Conservation (phyloP, 2,888 invertebrate species). For the Tanypteryx hageni region DNA sequence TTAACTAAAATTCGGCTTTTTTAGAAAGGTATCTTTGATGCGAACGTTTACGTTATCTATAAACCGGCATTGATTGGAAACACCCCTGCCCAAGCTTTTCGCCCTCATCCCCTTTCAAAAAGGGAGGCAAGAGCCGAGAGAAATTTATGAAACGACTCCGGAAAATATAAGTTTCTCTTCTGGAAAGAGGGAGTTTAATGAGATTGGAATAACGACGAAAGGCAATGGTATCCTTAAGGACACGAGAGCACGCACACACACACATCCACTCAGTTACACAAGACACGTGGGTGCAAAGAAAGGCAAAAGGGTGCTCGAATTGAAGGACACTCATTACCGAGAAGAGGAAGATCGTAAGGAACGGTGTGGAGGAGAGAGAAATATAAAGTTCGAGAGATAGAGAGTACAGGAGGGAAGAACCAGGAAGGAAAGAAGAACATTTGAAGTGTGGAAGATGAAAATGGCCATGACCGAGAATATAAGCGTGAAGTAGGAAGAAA, state of each 20-base stretch:
- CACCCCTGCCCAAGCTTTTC: neutral
- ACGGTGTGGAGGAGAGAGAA: neutral
- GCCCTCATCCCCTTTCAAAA: neutral
- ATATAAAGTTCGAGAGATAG: neutral
- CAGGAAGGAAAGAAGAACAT: neutral
- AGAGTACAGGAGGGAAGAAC: neutral
- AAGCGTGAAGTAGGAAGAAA: neutral
- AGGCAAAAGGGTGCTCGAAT: neutral
- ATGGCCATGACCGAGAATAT: neutral
- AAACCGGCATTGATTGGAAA: constrained; percentile 19
- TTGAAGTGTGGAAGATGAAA: no score
- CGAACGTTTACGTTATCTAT: neutral
- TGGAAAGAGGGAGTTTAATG: constrained; percentile 54
- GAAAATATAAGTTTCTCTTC: constrained; percentile 53
- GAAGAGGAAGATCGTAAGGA: neutral
- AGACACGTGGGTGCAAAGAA: constrained; percentile 20
- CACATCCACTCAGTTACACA: neutral
- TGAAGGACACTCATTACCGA: constrained; percentile 46
- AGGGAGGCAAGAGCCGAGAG: neutral
- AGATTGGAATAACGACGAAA: constrained; percentile 52
- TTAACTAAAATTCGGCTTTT: constrained; percentile 14
- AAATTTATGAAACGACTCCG: constrained; percentile 48
- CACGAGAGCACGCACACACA: neutral
- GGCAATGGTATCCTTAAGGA: constrained; percentile 39
- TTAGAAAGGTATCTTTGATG: neutral